Conservation (phyloP, 2,113 vertebrate genomes). For the Eolophus roseicapilla region DNA sequence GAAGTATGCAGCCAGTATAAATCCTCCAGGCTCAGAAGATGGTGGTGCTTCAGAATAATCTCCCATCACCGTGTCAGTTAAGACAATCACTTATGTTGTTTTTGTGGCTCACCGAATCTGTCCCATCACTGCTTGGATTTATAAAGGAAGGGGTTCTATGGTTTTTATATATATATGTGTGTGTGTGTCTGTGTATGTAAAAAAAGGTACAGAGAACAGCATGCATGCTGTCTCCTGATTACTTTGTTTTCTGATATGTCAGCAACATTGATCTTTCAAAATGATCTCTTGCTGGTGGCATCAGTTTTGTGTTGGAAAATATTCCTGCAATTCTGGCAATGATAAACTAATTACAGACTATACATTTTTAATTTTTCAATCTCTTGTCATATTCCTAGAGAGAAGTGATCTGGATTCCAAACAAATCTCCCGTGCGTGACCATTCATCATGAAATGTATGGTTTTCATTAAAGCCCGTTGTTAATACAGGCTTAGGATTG, state of each 20-base stretch:
- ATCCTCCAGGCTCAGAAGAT: constrained; percentile 61
- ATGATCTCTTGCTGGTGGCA: constrained; percentile 64
- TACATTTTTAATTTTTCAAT: constrained; percentile 80
- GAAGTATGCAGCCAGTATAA: constrained; percentile 14
- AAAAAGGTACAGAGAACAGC: not conserved
- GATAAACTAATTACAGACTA: constrained; percentile 73
- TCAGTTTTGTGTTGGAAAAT: constrained; percentile 57
- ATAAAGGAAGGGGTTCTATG: not conserved
- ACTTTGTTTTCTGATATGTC: constrained; percentile 53
- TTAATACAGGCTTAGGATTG: constrained; percentile 63
- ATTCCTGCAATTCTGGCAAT: constrained; percentile 63
- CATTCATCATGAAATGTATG: constrained; percentile 64
- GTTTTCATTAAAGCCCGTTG: constrained; percentile 70
- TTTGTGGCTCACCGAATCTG: not conserved
- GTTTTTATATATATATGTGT: not conserved
- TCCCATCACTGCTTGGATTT: not conserved
- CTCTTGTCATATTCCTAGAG: constrained; percentile 72
- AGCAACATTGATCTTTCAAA: constrained; percentile 63
- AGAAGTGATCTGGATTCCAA: constrained; percentile 66
- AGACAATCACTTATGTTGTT: not conserved
- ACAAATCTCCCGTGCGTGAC: constrained; percentile 70
- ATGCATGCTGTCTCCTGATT: constrained; percentile 39
- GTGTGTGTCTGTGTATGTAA: not conserved
- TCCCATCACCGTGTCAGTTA: not conserved
- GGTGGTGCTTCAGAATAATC: constrained; percentile 47